Evolutionary conservation across 2,113 vertebrate species (phyloP).

Genomic region (Petrocephalus zakoni): DNA sequence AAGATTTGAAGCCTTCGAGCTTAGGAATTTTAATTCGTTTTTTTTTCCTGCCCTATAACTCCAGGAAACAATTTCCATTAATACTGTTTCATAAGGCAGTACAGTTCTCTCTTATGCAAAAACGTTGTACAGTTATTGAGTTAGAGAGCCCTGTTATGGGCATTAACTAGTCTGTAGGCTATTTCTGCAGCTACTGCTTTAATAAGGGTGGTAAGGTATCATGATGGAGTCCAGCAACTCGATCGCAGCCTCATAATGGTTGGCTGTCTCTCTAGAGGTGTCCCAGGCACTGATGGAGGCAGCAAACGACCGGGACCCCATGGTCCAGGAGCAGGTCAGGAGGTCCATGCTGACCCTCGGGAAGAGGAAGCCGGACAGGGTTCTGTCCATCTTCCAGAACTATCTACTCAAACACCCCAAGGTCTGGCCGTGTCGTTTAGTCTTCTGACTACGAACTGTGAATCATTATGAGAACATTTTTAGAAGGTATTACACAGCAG

Average conservation of each 20-base stretch:
- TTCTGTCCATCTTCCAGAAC: slow-evolving; percentile 71
- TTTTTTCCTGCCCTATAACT: neutral
- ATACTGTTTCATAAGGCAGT: neutral
- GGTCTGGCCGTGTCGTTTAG: slow-evolving; percentile 52
- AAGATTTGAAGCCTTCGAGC: neutral
- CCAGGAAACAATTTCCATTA: neutral
- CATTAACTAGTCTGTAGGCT: neutral
- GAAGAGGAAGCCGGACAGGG: slow-evolving; percentile 63
- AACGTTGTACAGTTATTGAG: too few species aligned
- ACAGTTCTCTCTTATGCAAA: neutral
- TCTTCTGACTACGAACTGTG: neutral
- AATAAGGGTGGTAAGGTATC: neutral
- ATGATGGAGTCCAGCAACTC: neutral
- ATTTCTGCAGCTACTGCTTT: neutral
- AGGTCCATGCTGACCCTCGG: slow-evolving; percentile 76
- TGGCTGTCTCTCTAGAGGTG: slow-evolving; percentile 57
- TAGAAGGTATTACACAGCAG: neutral
- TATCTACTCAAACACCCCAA: slow-evolving; percentile 81
- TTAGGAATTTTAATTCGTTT: neutral
- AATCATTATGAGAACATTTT: neutral
- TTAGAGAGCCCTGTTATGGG: neutral
- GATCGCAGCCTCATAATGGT: neutral
- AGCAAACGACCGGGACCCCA: slow-evolving; percentile 74
- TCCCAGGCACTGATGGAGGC: slow-evolving; percentile 76
- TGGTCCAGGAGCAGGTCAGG: slow-evolving; percentile 82